Evolutionary conservation across 2,797 vertebrate species (phyloP).

Genomic region (Pipistrellus pygmaeus): DNA sequence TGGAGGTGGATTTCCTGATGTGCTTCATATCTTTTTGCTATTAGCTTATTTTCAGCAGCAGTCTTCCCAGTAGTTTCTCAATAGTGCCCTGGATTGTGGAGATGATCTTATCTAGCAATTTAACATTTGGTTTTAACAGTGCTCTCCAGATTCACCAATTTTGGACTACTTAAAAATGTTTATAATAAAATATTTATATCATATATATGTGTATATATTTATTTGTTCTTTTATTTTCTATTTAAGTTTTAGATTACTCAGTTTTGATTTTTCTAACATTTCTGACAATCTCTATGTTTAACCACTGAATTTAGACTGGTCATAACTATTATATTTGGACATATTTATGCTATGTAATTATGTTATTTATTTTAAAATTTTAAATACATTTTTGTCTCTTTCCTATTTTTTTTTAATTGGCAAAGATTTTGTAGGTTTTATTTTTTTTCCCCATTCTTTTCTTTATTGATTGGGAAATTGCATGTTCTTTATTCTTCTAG

Average conservation of each 20-base stretch:
- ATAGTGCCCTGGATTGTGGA: not conserved
- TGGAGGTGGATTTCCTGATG: conserved; percentile 21
- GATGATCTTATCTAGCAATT: not conserved
- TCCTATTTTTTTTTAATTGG: not conserved
- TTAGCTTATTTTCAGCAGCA: not conserved
- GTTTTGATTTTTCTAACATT: not conserved
- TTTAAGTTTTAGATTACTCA: not conserved
- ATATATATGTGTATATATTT: not conserved
- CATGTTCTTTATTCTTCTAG: not conserved
- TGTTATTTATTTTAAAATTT: not conserved
- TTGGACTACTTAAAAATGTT: not conserved
- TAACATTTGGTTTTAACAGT: not conserved
- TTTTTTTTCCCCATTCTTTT: not conserved
- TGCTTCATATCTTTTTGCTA: not conserved
- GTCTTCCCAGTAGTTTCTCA: not conserved
- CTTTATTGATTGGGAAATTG: not conserved
- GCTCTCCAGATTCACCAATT: not conserved
- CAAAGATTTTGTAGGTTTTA: not conserved
- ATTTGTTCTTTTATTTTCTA: not conserved
- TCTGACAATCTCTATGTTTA: not conserved
- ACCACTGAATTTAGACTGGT: not conserved
- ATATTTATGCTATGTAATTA: not conserved
- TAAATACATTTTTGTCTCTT: not conserved
- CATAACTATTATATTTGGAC: not conserved
- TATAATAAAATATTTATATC: conserved; percentile 23